Evolutionary conservation across 1,140 invertebrate genomes (phyloP).

Genomic region (Phymorhynchus buccinoides): DNA sequence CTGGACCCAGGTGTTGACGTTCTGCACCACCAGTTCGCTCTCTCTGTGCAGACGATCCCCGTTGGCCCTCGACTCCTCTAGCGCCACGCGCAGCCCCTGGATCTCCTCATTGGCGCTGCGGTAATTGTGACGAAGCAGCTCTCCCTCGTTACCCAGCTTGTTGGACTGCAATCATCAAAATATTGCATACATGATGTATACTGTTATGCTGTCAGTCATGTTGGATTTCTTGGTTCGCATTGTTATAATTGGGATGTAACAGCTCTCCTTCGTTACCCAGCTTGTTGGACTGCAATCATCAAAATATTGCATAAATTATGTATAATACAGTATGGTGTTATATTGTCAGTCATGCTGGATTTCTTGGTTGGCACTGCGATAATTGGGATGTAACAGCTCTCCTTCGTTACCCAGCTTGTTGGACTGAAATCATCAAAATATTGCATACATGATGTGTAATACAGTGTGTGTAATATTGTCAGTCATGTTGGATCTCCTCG

Average conservation of each 20-base stretch:
- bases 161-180: constrained; percentile 54
- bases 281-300: too few species aligned
- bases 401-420: constrained; percentile 62
- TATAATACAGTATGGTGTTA: too few species aligned
- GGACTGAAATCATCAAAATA: constrained; percentile 52
- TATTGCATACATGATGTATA: too few species aligned
- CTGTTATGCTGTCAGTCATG: too few species aligned
- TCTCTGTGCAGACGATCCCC: constrained; percentile 71
- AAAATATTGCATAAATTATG: too few species aligned
- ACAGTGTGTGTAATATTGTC: too few species aligned
- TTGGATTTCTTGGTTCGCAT: too few species aligned
- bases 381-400: constrained; percentile 65
- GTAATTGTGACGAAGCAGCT: constrained; percentile 66
- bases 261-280: too few species aligned
- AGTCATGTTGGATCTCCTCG: too few species aligned
- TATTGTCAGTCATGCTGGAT: too few species aligned
- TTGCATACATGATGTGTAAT: too few species aligned
- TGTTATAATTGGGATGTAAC: too few species aligned
- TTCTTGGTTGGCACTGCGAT: constrained; percentile 68
- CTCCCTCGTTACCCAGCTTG: constrained; percentile 62
- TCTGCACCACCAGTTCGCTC: constrained; percentile 72
- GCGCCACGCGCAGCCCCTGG: constrained; percentile 62
- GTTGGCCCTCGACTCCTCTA: constrained; percentile 70
- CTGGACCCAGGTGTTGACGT: constrained; percentile 72
- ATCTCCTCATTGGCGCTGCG: constrained; percentile 70